A percentile compares a stretch with the other conserved stretches of the same genome.
Evolutionary conservation across 2,113 vertebrate genomes (phyloP).

Genomic region (Plecturocebus donacophilus): DNA sequence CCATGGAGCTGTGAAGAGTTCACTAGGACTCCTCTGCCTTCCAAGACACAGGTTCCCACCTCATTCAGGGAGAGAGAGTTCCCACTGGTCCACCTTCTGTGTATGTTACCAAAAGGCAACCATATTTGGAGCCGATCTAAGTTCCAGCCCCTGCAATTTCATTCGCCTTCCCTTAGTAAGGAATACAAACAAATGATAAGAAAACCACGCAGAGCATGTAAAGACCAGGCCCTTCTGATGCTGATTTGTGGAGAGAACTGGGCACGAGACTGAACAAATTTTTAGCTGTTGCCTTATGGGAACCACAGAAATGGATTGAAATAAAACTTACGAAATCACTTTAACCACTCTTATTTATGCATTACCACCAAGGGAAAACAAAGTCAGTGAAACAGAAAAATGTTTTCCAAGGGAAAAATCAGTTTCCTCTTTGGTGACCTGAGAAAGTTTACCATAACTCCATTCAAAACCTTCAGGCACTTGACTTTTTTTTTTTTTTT

Average conservation of each 20-base stretch:
- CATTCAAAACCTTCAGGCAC: conserved; percentile 77
- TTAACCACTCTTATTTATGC: neutral
- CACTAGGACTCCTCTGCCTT: neutral
- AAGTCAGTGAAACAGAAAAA: conserved; percentile 31
- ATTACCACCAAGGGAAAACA: neutral
- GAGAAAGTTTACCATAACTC: conserved; percentile 52
- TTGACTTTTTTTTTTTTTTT: conserved; percentile 67
- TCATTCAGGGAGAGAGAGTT: neutral
- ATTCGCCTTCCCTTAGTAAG: neutral
- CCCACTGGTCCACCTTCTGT: neutral
- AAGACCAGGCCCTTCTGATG: neutral
- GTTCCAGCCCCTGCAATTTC: neutral
- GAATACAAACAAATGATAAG: neutral
- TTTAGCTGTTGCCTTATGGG: neutral
- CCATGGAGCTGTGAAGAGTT: neutral
- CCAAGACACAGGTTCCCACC: neutral
- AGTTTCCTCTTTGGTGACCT: conserved; percentile 36
- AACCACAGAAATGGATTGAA: neutral
- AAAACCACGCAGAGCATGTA: rapidly evolving
- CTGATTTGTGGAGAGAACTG: neutral
- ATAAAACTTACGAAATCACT: neutral
- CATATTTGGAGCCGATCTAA: neutral
- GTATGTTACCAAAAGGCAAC: neutral
- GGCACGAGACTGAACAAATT: neutral
- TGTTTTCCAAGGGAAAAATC: conserved; percentile 22